Percentiles rank a stretch among this genome's conserved stretches.
These are phyloP conservation scores for Spodoptera litura DNA, from an alignment of 1,140 invertebrate species.

Conservation along the genomic window DNA sequence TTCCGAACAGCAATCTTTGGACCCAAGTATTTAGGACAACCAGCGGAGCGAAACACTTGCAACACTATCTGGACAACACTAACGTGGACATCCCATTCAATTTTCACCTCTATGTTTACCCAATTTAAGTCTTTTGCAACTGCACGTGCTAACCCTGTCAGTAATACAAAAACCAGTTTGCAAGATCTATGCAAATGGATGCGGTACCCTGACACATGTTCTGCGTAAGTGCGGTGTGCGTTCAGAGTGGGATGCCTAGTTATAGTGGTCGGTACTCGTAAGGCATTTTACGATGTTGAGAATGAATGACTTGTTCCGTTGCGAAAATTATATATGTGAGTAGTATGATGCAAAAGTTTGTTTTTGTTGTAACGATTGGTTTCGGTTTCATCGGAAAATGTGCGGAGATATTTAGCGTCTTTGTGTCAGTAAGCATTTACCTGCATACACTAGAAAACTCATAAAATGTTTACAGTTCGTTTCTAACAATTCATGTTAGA, in stretches of 20 bases:
- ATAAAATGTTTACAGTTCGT: not conserved
- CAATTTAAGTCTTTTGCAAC: slow-evolving; percentile 47
- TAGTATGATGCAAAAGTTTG: slow-evolving; percentile 34
- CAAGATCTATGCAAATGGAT: slow-evolving; percentile 48
- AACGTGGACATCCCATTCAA: slow-evolving; percentile 50
- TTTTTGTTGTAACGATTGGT: slow-evolving; percentile 22
- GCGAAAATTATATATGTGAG: slow-evolving; percentile 51
- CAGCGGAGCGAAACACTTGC: slow-evolving; percentile 64
- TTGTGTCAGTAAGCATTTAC: slow-evolving; percentile 3
- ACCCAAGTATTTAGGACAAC: slow-evolving; percentile 70
- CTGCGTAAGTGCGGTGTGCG: slow-evolving; percentile 7
- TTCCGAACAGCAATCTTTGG: slow-evolving; percentile 67
- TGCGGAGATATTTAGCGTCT: not conserved
- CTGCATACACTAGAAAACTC: not conserved
- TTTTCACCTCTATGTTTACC: slow-evolving; percentile 57
- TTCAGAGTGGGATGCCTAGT: not conserved
- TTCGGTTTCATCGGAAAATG: slow-evolving; percentile 3
- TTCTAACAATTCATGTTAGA: too few species aligned
- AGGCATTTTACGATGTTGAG: slow-evolving; percentile 43
- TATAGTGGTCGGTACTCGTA: slow-evolving; percentile 4
- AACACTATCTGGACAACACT: slow-evolving; percentile 57
- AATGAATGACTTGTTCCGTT: slow-evolving; percentile 58
- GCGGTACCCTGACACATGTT: not conserved
- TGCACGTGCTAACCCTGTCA: slow-evolving; percentile 50
- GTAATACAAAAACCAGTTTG: slow-evolving; percentile 44